Evolutionary conservation across 2,888 invertebrate species (phyloP), one percentile per base, ranked within the genome.

Genomic region (Thera britannica): DNA sequence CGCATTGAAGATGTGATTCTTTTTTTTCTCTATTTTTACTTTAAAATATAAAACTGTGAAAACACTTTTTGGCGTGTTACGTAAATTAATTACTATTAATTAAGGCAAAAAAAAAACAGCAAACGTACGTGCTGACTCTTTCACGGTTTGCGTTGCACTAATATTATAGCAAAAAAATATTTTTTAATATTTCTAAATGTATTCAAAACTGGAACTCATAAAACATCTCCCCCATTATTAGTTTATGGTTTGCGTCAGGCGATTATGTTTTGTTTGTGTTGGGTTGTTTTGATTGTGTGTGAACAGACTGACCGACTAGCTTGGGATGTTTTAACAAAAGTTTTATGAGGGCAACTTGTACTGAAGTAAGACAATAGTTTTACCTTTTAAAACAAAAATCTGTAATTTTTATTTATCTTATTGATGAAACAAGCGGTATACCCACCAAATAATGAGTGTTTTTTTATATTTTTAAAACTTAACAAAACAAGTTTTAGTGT

Each of bases 181-280:
- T 76, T 83, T 80, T 54, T 52, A 46, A 46, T 46, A 34, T 35
- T 61, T 80, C 9, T 81, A 80, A 85, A 81, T 86, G 88, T 89
- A 92, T 93, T 92, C 91, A 92, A 89, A 93, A 90, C 89, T 89
- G 83, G 88, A 87, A 86, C 82, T 86, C 92, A 93, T 93, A 93
- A 94, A 93, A 90, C 90, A 93, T 81, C 91, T 93, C 93, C 93
- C 93, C 93, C 90, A 92, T 93, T 93, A 94, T 94, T 93, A 92
- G 92, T 93, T 92, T 92, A 92, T 91, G 88, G 88, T 79, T 85
- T 87, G 89, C 87, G 90, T 90, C 90, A 91, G 83, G 86, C 92
- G 89, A 92, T 93, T 93, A 92, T 93, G 84, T 85, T 89, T 89
- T 90, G 87, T 89, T 85, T 91, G 90, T 87, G 86, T 86, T 83